Base-by-base conservation (phyloP, 2,797 vertebrate species). In the Parauchenoglanis punctatus region DNA sequence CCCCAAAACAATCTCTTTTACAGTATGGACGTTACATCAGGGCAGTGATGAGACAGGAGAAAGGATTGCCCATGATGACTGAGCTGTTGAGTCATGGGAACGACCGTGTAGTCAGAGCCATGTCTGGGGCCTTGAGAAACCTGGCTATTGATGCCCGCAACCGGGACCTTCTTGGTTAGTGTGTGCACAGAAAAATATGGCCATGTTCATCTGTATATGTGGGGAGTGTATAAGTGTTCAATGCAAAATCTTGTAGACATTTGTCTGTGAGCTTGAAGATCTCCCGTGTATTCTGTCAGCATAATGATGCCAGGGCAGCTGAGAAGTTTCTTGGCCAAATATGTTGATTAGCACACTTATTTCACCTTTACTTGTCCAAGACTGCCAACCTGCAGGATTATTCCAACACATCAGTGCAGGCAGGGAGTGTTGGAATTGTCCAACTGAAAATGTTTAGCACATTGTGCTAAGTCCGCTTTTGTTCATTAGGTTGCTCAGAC, bases 11-110 rank as follows among this genome's bases (percentile, higher is more conserved):
- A 31, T 20, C 20, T 6, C 54, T 7, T 3, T 35, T 88, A 6
- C 90, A 99, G 98, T 98, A 98, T 0, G 98, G 98, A 25, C 95
- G 97, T 17, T 98, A 93, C 88, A 98, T 99, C 90, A 97, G 98
- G 83, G 96, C 96, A 0, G 93, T 97, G 13, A 93, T 98, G 89
- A 97, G 98, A 84, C 96, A 97, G 81, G 98, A 99, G 93, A 97
- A 98, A 92, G 98, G 97, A 0, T 95, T 99, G 31, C 97, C 97
- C 0, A 95, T 96, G 93, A 96, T 99, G 18, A 97, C 97, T 0
- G 98, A 99, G 93, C 96, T 97, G 54, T 94, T 99, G 91, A 94
- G 91, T 80, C 95, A 95, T 0, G 95, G 96, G 31, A 97, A 97
- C 0, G 98, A 99, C 93, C 95, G 98, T 0, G 98, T 99, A 35